Percentiles rank a stretch among this genome's conserved stretches.
Conservation (phyloP, 2,888 invertebrate species). For the Cotesia congregata region DNA sequence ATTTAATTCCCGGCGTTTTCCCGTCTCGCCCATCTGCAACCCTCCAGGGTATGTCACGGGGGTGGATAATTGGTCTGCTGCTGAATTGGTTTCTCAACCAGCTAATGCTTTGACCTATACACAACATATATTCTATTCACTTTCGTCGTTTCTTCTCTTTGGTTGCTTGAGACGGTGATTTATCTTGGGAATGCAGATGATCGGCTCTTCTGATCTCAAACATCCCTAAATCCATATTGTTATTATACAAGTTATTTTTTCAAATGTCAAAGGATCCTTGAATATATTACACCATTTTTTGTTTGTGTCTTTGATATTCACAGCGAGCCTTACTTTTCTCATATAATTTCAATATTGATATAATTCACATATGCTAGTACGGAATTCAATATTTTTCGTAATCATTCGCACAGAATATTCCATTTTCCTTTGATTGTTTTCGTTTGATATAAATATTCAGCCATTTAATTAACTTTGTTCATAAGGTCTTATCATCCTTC, state of each 20-base stretch:
- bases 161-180: conserved; percentile 1
- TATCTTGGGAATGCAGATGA: conserved; percentile 25
- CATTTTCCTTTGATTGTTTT: not conserved
- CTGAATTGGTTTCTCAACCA: conserved; percentile 45
- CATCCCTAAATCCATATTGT: conserved; percentile 19
- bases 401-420: not conserved
- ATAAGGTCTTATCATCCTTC: conserved; percentile 33
- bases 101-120: conserved; percentile 13
- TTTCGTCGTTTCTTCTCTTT: not conserved
- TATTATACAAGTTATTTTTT: conserved; percentile 4
- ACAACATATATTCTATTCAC: conserved; percentile 13
- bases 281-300: no score
- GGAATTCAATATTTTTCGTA: not conserved
- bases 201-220: conserved; percentile 23
- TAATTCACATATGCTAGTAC: not conserved
- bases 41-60: conserved; percentile 38
- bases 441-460: not conserved
- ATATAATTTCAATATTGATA: not conserved
- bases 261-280: not conserved
- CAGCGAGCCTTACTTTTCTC: not conserved
- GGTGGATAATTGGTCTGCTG: conserved; percentile 47
- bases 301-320: not conserved
- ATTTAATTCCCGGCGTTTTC: conserved; percentile 48
- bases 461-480: not conserved
- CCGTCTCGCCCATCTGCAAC: conserved; percentile 33